Evolutionary conservation across 1,140 invertebrate species (phyloP), one percentile per base, ranked within the genome.

Genomic region (Phthorimaea operculella): DNA sequence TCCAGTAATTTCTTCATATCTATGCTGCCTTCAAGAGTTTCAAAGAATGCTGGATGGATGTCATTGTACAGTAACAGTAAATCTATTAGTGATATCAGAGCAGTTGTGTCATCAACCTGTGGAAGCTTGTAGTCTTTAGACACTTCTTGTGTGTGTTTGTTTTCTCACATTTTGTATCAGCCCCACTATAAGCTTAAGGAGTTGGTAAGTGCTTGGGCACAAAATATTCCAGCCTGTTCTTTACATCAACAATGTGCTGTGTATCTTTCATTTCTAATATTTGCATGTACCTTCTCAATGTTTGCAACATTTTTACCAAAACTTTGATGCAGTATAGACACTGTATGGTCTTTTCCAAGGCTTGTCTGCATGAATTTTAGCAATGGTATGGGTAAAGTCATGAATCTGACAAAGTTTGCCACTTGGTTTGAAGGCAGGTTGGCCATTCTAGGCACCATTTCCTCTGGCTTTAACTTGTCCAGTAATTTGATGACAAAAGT

Each of bases 11-110:
- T 75, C 60, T 82, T 86, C 60, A 87, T 78, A 62, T 88, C 77
- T 51, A 86, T 71, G 53, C 62, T 77, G 5, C 70, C 79, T 64
- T 83, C 81, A 4, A 87, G 57, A 44, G 70, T 74, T 64, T 88
- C 84, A 55, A 90, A 80, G 33, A 87, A 80, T 66, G 88, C 75
- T 15, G 89, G 87, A 63, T 87, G 79, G 45, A 87, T 69, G 16
- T 87, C 80, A 68, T 84, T 85, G 62, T 90, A 90, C 3, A 80
- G 59, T 34, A 89, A 64, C 48, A 91, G 63, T 39, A 90, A 68
- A 63, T 89, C 86, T 47, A 91, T 67, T 44, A 90, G 79, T 28
- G 68, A 62, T 44, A 83, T 60, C 15, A 90, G 69, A 56, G 87
- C 72, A 33, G 88, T 79, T 53, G 82, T 64, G 42, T 73, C 61